These are phyloP conservation scores for Sipha flava DNA, from an alignment of 1,140 invertebrate species.

Conservation along the genomic window DNA sequence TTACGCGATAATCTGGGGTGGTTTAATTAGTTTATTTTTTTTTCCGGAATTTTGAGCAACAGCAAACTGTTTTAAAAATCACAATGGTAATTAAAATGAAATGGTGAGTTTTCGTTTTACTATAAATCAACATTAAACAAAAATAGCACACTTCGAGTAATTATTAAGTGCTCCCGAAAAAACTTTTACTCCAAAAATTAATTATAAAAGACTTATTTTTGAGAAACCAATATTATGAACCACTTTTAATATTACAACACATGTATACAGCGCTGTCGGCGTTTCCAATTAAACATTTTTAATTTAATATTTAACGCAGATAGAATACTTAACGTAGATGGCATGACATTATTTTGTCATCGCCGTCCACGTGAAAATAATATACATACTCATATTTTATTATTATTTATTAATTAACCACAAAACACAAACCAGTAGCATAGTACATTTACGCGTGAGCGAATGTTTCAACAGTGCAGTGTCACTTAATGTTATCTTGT, in stretches of 20 bases:
- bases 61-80: background rate
- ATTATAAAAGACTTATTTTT: background rate
- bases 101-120: background rate
- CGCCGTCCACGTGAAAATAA: too few relatives aligned
- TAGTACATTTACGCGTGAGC: too few relatives aligned
- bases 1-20: background rate
- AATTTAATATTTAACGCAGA: too few relatives aligned
- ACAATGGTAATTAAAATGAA: constrained; percentile 9
- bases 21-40: background rate
- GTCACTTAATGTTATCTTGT: too few relatives aligned
- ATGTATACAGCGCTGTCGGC: background rate
- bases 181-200: background rate
- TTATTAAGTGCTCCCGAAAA: background rate
- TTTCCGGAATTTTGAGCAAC: background rate
- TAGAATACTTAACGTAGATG: too few relatives aligned
- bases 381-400: too few relatives aligned
- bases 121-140: constrained; percentile 6
- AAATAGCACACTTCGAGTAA: background rate
- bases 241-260: background rate
- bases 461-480: too few relatives aligned
- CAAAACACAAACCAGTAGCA: too few relatives aligned
- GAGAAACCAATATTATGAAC: background rate
- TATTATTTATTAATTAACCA: too few relatives aligned
- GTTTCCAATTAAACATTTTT: background rate
- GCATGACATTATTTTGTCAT: too few relatives aligned